Evolutionary conservation across 2,797 vertebrate genomes (phyloP).

Genomic region (Chiloscyllium punctatum): DNA sequence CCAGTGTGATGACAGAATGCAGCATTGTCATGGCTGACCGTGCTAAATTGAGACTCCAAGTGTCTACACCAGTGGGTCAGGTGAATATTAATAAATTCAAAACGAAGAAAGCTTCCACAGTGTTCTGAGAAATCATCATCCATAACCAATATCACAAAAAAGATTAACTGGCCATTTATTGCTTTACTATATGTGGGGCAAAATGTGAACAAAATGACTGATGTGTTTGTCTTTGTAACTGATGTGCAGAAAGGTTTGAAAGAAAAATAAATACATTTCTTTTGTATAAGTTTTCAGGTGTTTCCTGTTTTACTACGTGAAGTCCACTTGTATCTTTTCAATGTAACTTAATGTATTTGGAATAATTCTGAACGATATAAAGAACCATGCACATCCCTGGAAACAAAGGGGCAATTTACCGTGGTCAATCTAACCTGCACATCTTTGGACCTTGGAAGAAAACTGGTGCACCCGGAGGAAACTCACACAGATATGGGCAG

Average conservation of each 20-base stretch:
- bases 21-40: not conserved
- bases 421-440: no score
- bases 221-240: not conserved
- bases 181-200: not conserved
- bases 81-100: not conserved
- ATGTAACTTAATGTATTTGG: not conserved
- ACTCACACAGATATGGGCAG: no score
- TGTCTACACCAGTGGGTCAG: not conserved
- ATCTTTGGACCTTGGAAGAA: no score
- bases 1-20: not conserved
- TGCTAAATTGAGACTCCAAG: not conserved
- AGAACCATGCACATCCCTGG: not conserved
- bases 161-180: not conserved
- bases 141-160: not conserved
- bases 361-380: not conserved
- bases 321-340: not conserved
- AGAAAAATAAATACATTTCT: no score
- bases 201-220: not conserved
- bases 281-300: no score
- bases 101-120: not conserved
- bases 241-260: no score
- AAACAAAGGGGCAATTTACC: no score
- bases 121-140: not conserved
- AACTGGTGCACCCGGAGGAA: no score
- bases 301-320: no score